Conservation (phyloP, 2,113 vertebrate genomes). For the Antechinus stuartii region DNA sequence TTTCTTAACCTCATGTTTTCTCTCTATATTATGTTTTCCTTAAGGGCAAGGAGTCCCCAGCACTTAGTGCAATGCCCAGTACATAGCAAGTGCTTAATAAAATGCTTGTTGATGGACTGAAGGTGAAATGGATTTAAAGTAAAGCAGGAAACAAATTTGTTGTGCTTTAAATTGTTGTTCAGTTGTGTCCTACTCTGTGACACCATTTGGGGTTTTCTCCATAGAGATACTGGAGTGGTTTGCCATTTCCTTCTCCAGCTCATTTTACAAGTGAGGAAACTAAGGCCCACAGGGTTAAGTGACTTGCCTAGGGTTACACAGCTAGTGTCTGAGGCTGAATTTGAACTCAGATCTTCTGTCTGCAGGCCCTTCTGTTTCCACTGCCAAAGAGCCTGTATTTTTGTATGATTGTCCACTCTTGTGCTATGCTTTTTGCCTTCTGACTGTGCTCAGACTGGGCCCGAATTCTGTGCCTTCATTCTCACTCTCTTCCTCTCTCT, state of each 20-base stretch:
- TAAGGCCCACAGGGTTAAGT: background rate
- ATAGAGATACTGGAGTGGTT: background rate
- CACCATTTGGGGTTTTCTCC: background rate
- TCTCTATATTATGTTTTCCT: background rate
- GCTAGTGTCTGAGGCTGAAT: background rate
- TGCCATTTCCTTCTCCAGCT: background rate
- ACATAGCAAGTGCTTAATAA: too few relatives aligned
- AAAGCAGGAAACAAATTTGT: background rate
- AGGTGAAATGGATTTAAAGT: background rate
- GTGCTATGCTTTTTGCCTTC: background rate
- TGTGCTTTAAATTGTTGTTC: background rate
- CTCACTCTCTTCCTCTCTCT: background rate
- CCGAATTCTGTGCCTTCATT: slow-evolving; percentile 7
- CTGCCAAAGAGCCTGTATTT: background rate
- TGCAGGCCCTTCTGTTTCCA: background rate
- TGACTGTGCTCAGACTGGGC: background rate
- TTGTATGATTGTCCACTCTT: background rate
- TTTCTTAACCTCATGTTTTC: background rate
- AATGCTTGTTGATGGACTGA: background rate
- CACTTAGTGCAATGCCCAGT: too few relatives aligned
- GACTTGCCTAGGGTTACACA: background rate
- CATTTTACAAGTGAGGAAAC: background rate
- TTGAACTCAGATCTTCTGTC: background rate
- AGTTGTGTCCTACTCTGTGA: background rate
- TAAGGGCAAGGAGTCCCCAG: background rate